phyloP scores from a whole-genome alignment of 2,888 invertebrate genomes.

The Brachycybe producta region DNA sequence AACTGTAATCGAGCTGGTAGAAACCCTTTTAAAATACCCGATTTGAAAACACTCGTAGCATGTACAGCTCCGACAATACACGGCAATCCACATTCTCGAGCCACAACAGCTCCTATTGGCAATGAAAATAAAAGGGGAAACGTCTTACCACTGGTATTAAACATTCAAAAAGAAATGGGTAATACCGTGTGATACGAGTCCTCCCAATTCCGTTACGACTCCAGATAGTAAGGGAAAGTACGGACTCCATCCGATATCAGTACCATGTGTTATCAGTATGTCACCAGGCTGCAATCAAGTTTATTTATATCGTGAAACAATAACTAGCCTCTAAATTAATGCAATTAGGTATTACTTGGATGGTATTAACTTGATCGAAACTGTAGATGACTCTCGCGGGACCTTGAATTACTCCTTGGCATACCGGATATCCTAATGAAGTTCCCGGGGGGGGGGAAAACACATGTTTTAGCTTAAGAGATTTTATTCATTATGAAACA shows the following conservation, averaged over 20 bases:
- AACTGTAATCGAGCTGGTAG: neutral
- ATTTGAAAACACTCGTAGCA: conserved; percentile 50
- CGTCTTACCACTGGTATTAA: no score
- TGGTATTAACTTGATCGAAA: conserved; percentile 46
- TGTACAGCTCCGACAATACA: conserved; percentile 60
- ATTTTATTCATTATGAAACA: neutral
- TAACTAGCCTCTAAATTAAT: no score
- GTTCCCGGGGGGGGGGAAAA: no score
- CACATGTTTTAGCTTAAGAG: neutral
- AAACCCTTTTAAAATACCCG: conserved; percentile 47
- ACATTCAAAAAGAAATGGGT: no score
- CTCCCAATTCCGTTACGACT: conserved; percentile 68
- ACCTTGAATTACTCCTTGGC: conserved; percentile 51
- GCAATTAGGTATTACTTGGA: no score
- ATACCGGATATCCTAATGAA: conserved; percentile 56
- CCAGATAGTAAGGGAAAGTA: conserved; percentile 67
- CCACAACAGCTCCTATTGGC: conserved; percentile 74
- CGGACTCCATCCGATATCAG: conserved; percentile 73
- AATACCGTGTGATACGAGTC: conserved; percentile 72
- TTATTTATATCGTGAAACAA: no score
- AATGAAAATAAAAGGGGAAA: no score
- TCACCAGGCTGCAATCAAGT: conserved; percentile 45
- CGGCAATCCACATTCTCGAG: conserved; percentile 68
- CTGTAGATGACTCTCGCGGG: conserved; percentile 56
- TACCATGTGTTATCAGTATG: conserved; percentile 58